Evolutionary conservation across 64 coral and sea anemone species (phyloP).

Genomic region (Pachyseris speciosa): DNA sequence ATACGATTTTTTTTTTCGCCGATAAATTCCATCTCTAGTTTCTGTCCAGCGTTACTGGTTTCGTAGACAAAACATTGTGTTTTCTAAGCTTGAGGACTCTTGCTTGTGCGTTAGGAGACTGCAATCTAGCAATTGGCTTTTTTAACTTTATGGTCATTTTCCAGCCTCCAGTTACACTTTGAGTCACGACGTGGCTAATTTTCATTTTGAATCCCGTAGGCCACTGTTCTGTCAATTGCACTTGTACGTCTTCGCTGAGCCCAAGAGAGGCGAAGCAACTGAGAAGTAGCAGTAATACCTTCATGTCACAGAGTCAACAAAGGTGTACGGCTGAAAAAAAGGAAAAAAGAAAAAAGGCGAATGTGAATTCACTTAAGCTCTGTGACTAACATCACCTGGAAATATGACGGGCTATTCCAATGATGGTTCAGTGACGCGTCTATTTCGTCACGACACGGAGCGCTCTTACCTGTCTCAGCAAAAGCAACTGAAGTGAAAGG

Average conservation of each 20-base stretch:
- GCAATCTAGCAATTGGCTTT: slow-evolving; percentile 23
- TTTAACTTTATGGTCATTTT: slow-evolving; percentile 66
- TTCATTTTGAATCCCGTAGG: slow-evolving; percentile 55
- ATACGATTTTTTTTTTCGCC: no score
- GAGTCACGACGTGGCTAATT: not conserved
- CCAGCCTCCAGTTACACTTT: slow-evolving; percentile 62
- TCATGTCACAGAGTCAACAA: no score
- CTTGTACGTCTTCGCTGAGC: not conserved
- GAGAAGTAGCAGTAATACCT: not conserved
- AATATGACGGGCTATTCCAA: no score
- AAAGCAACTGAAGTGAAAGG: no score
- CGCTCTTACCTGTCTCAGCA: no score
- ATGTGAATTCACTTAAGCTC: no score
- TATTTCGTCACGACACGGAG: no score
- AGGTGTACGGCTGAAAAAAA: not conserved
- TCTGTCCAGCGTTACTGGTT: slow-evolving; percentile 26
- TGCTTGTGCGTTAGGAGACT: slow-evolving; percentile 47
- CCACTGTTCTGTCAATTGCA: not conserved
- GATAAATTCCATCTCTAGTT: slow-evolving; percentile 40
- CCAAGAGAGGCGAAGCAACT: not conserved
- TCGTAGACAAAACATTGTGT: slow-evolving; percentile 34
- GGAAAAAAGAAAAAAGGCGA: not conserved
- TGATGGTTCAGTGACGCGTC: no score
- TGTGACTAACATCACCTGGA: no score
- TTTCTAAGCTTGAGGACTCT: not conserved